A percentile compares a stretch with the other conserved stretches of the same genome.
These are phyloP conservation scores for Tenthredo scrophulariae DNA, from an alignment of 2,888 invertebrate genomes.

Conservation along the genomic window DNA sequence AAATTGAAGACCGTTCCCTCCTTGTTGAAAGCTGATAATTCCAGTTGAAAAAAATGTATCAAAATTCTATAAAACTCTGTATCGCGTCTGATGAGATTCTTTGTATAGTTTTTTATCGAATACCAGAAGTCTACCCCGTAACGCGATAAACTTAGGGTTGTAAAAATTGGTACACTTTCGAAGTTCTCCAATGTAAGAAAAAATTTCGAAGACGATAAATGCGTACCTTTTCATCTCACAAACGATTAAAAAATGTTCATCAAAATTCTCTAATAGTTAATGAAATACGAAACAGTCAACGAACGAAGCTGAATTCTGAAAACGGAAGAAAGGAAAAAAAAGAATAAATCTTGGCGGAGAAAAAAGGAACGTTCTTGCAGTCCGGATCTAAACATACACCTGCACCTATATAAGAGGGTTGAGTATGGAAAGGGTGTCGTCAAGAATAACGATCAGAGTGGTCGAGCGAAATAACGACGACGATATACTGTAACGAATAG, in stretches of 20 bases:
- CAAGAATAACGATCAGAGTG: neutral
- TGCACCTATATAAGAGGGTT: neutral
- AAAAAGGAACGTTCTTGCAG: neutral
- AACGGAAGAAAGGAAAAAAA: neutral
- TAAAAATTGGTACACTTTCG: too few species aligned
- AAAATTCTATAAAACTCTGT: too few species aligned
- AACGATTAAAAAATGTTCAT: too few species aligned
- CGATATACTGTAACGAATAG: constrained; percentile 29
- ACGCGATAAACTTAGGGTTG: too few species aligned
- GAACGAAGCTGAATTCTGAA: neutral
- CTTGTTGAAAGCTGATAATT: too few species aligned
- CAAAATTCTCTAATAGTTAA: neutral
- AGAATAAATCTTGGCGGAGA: neutral
- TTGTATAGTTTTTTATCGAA: too few species aligned
- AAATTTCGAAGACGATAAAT: too few species aligned
- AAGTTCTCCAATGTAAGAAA: too few species aligned
- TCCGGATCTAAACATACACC: neutral
- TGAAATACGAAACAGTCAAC: neutral
- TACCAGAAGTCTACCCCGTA: too few species aligned
- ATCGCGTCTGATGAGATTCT: too few species aligned
- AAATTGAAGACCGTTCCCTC: neutral
- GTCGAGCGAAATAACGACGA: neutral
- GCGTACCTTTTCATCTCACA: too few species aligned
- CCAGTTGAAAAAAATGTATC: too few species aligned
- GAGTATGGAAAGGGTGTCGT: neutral